Conservation (phyloP, 2,888 invertebrate species). For the Pyralis farinalis region DNA sequence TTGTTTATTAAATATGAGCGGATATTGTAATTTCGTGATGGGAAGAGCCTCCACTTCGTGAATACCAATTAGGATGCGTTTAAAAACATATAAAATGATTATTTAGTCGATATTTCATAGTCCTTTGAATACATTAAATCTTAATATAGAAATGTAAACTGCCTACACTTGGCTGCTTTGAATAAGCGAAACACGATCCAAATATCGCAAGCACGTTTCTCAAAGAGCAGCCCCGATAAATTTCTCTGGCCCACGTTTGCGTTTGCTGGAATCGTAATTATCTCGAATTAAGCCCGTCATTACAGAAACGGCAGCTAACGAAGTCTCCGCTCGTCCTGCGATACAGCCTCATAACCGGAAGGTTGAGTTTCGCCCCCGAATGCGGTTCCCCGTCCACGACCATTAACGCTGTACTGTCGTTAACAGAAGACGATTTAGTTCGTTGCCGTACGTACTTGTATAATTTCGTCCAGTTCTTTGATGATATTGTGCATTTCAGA, state of each 20-base stretch:
- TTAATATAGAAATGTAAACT: constrained; percentile 46
- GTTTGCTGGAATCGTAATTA: constrained; percentile 64
- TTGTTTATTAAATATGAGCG: constrained; percentile 67
- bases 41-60: constrained; percentile 56
- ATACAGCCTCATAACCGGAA: constrained; percentile 56
- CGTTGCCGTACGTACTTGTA: constrained; percentile 48
- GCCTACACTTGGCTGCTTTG: constrained; percentile 37
- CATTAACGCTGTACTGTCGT: constrained; percentile 53
- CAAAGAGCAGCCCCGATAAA: constrained; percentile 8
- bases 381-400: constrained; percentile 40
- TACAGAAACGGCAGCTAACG: constrained; percentile 64
- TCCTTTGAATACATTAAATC: constrained; percentile 46
- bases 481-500: constrained; percentile 43
- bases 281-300: constrained; percentile 73
- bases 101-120: constrained; percentile 52
- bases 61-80: constrained; percentile 64
- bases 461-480: constrained; percentile 42
- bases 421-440: constrained; percentile 48
- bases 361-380: constrained; percentile 66
- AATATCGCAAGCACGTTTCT: constrained; percentile 23
- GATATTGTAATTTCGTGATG: constrained; percentile 72
- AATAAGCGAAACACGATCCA: constrained; percentile 38
- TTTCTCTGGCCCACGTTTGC: constrained; percentile 53
- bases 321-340: constrained; percentile 51
- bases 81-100: constrained; percentile 60